phyloP scores from a whole-genome alignment of 1,140 invertebrate species.

The Cydia pomonella region DNA sequence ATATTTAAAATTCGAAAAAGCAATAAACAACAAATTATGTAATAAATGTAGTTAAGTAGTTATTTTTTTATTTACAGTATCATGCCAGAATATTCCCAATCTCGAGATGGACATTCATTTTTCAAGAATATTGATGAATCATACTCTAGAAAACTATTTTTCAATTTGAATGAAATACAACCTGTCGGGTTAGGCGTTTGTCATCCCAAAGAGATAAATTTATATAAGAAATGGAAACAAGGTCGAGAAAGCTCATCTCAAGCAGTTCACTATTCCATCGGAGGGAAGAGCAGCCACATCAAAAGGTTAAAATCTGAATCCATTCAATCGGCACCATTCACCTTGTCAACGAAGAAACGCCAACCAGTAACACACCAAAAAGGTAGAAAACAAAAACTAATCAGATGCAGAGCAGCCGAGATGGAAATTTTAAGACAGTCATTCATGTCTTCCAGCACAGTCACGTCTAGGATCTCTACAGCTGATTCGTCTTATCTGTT shows the following conservation, averaged over 20 bases:
- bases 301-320: not conserved
- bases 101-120: not conserved
- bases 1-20: too few relatives aligned
- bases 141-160: not conserved
- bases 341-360: not conserved
- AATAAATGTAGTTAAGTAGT: too few relatives aligned
- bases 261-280: not conserved
- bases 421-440: not conserved
- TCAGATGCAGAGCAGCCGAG: not conserved
- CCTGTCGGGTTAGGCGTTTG: too few relatives aligned
- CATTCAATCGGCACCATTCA: not conserved
- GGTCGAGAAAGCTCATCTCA: not conserved
- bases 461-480: not conserved
- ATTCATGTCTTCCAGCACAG: not conserved
- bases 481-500: not conserved
- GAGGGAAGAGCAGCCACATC: not conserved
- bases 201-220: not conserved
- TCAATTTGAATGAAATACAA: not conserved
- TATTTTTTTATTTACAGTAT: constrained; percentile 4
- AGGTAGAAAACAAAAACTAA: not conserved
- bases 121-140: too few relatives aligned
- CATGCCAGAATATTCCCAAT: not conserved
- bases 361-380: not conserved
- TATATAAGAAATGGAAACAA: not conserved
- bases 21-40: too few relatives aligned